Base-by-base conservation (phyloP, 1,140 invertebrate species). In the Agrypnia vestita region DNA sequence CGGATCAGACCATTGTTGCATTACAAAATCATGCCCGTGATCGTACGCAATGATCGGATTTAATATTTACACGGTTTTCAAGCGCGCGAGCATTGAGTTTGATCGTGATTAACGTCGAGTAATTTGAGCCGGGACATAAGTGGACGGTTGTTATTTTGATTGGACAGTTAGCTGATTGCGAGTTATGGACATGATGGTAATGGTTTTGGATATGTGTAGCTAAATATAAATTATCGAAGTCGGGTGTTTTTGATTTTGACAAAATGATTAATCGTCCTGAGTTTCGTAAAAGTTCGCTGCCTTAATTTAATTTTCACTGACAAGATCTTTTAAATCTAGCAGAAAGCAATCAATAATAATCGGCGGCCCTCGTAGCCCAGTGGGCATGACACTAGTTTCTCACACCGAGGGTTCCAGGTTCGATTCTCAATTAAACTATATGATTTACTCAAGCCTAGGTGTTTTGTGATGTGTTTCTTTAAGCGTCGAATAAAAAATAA, bases 141-240 rank as follows among this genome's bases (percentile, higher is more conserved):
- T 71, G 46, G 67, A 47, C 15, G 67, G n/a, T 71, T 47, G 67
- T 71, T 49, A 71, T 71, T 46, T 71, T 71, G 67, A 71, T 71
- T 71, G 46, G 67, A 71, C 67, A 49, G 67, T 71, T 44, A 71
- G 67, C 46, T 71, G 67, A 71, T 71, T 71, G 15, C 67, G 67
- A 64, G 67, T 71, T 71, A 71, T 71, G 46, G 67, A 71, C 67
- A 71, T 71, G 67, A n/a, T 47, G 67, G 35, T 71, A 71, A 71
- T 71, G 67, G 67, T 46, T 49, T 71, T 21, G 67, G 46, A 44
- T 19, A 12, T 35, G 12, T 21, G 15, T 11, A 1, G 11, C 25
- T 21, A 25, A 44, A 64, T 43, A 64, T 43, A 64, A 35, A n/a
- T 64, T 64, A 59, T 59, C 9, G 11, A 44, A 12, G 19, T 11